Base-by-base conservation (phyloP, 2,888 invertebrate species). In the Azorinus chamasolen region DNA sequence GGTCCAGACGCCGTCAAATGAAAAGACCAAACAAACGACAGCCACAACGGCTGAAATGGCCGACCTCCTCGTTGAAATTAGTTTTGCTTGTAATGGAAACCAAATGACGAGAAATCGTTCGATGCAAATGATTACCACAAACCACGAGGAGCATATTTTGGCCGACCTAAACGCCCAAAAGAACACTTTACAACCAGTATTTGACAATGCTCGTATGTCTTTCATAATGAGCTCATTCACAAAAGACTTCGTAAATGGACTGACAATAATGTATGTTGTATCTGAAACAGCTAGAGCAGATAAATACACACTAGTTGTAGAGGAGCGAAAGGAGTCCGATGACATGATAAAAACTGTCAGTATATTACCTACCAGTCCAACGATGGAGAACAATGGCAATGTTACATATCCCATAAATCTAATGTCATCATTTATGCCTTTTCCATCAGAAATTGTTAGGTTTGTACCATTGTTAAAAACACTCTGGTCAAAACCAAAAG, bases 51-150 rank as follows among this genome's bases (percentile, higher is more conserved):
- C 37, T 2, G 80, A 51, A 10, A 63, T n/a, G 0, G 78, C 74
- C 12, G 75, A 78, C 14, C 71, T 48, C 14, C 59, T 77, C 10
- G 65, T 76, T 45, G 61, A 70, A 10, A 86, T 66, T 0, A 37
- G 5, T 24, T 79, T 84, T 2, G 79, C 83, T 27, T 73, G 50
- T 6, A 82, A 27, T 3, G 84, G 85, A 16, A 83, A 66, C 81
- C 84, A 84, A 1, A 86, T 75, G 16, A 84, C 84, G 14, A 83
- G 51, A 41, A 87, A 86, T 10, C 87, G 59, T 45, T 87, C 85
- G 2, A 83, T 55, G 37, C 79, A 65, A 25, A 87, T 78, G n/a
- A 76, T 41, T 0, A 85, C 81, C 2, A 87, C 78, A 16, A 85
- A 66, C 85, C 87, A 85, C 6, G 85, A 81, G 10, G 83, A 83